Conservation (phyloP, 1,140 invertebrate species). For the Macrostomum lignano region DNA sequence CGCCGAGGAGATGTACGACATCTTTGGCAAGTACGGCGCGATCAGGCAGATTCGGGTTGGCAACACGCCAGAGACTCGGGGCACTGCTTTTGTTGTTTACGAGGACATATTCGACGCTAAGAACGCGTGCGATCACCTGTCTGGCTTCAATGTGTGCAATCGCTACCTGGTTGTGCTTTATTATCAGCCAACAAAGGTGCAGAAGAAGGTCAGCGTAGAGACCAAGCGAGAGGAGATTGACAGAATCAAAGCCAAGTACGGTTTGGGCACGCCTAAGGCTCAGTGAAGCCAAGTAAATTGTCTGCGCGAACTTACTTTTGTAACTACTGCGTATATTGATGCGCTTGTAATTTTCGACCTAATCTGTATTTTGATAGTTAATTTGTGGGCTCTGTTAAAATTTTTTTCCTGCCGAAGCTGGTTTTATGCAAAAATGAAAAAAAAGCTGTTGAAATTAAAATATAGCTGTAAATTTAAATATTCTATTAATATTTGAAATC, state of each 20-base stretch:
- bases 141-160: slow-evolving; percentile 95
- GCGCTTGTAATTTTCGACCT: too few relatives aligned
- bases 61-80: slow-evolving; percentile 81
- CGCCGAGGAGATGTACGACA: slow-evolving; percentile 99
- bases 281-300: too few relatives aligned
- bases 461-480: too few relatives aligned
- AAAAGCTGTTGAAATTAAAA: too few relatives aligned
- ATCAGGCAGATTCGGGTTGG: slow-evolving; percentile 90
- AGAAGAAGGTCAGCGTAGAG: slow-evolving; percentile 75
- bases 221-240: slow-evolving; percentile 89
- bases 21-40: slow-evolving; percentile 97
- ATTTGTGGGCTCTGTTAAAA: too few relatives aligned
- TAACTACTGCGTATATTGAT: too few relatives aligned
- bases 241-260: slow-evolving; percentile 77
- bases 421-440: too few relatives aligned
- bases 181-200: slow-evolving; percentile 51
- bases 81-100: slow-evolving; percentile 94
- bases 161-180: slow-evolving; percentile 87
- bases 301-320: too few relatives aligned
- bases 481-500: too few relatives aligned
- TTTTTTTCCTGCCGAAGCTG: too few relatives aligned
- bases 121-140: slow-evolving; percentile 94
- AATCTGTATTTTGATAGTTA: too few relatives aligned
- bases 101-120: slow-evolving; percentile 99
- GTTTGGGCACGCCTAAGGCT: slow-evolving; percentile 34